Conservation (phyloP, 2,113 vertebrate genomes). For the Eclectus roratus region DNA sequence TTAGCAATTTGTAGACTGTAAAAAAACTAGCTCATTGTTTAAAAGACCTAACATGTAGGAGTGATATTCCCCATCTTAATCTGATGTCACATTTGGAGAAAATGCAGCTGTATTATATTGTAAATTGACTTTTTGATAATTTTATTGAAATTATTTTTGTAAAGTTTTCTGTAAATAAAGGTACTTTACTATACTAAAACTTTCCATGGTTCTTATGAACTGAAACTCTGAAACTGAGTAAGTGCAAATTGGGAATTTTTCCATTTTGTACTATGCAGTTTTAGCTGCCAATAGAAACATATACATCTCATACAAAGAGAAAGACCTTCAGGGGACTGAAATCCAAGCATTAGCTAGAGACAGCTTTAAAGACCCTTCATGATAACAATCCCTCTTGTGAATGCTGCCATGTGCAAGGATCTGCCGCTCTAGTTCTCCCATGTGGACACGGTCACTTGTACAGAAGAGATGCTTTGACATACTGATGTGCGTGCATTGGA, state of each 20-base stretch:
- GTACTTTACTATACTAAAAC: constrained; percentile 61
- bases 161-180: constrained; percentile 79
- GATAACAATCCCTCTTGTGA: not conserved
- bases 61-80: constrained; percentile 54
- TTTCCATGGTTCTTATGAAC: not conserved
- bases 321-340: not conserved
- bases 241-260: not conserved
- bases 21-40: constrained; percentile 49
- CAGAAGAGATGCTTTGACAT: not conserved
- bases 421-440: not conserved
- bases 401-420: not conserved
- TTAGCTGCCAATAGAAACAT: not conserved
- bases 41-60: constrained; percentile 40
- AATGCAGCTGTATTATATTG: constrained; percentile 74
- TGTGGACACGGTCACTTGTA: accelerated
- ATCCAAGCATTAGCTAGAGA: not conserved
- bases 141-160: constrained; percentile 84
- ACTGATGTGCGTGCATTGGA: accelerated
- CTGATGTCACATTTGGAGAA: constrained; percentile 33
- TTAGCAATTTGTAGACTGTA: constrained; percentile 39
- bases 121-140: constrained; percentile 77
- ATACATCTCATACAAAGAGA: not conserved
- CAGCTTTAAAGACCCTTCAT: not conserved
- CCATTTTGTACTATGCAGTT: not conserved
- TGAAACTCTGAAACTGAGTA: not conserved